Percentiles rank a stretch among this genome's conserved stretches.
Evolutionary conservation across 2,888 invertebrate species (phyloP).

Genomic region (Aleiodes leptofemur): DNA sequence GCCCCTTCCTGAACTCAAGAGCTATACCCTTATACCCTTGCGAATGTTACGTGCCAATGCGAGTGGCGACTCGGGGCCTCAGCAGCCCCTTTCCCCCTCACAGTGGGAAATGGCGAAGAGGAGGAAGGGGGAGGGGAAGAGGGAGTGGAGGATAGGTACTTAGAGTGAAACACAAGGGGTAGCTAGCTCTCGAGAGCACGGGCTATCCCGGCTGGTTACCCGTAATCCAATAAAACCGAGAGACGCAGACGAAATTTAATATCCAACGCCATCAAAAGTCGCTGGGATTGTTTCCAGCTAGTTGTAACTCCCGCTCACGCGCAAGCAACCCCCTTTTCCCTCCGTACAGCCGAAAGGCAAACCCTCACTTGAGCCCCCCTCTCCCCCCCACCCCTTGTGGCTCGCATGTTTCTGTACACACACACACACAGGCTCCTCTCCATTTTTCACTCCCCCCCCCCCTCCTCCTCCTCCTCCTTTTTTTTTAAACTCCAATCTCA

Average conservation of each 20-base stretch:
- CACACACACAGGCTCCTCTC: neutral
- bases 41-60: slow-evolving; percentile 43
- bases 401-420: neutral
- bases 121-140: too few species aligned
- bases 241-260: slow-evolving; percentile 72
- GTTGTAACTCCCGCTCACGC: slow-evolving; percentile 63
- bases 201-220: slow-evolving; percentile 64
- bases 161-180: slow-evolving; percentile 36
- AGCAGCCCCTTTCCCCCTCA: too few species aligned
- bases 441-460: neutral
- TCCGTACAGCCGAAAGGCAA: slow-evolving; percentile 12
- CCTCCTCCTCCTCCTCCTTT: neutral
- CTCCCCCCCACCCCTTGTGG: neutral
- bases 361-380: slow-evolving; percentile 7
- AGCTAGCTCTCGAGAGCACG: slow-evolving; percentile 46
- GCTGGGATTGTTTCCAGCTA: slow-evolving; percentile 70
- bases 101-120: neutral
- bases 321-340: slow-evolving; percentile 4
- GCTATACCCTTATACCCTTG: neutral
- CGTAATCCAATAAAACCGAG: slow-evolving; percentile 73
- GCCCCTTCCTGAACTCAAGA: neutral
- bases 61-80: neutral
- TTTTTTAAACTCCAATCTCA: neutral
- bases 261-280: slow-evolving; percentile 74
- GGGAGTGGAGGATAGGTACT: slow-evolving; percentile 5